Evolutionary conservation across 2,113 vertebrate species (phyloP).

Genomic region (Gopherus evgoodei): DNA sequence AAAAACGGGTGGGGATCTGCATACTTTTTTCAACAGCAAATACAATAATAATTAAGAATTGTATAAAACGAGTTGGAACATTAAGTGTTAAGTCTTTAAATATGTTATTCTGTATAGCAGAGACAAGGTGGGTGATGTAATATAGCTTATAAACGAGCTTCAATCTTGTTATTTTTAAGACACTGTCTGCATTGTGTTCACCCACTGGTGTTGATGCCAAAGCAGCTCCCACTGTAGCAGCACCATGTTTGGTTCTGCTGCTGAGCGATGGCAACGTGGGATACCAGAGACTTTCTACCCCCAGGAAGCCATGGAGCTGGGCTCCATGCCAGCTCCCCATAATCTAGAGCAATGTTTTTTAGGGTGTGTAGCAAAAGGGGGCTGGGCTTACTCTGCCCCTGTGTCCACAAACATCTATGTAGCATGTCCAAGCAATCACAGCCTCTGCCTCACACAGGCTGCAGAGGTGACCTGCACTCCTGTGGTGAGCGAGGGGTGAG

Average conservation of each 20-base stretch:
- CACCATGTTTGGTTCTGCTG: not conserved
- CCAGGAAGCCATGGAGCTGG: not conserved
- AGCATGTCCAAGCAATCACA: not conserved
- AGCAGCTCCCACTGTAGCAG: rapidly evolving
- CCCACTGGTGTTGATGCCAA: not conserved
- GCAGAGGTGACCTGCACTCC: not conserved
- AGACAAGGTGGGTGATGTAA: not conserved
- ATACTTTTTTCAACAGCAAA: not conserved
- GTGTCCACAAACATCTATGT: rapidly evolving
- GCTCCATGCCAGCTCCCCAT: not conserved
- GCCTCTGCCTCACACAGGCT: not conserved
- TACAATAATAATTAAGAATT: not conserved
- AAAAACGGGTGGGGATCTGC: not conserved
- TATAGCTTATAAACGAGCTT: not conserved
- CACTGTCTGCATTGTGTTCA: not conserved
- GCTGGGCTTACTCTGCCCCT: not conserved
- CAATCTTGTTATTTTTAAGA: not conserved
- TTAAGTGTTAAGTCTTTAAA: not conserved
- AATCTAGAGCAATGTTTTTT: not conserved
- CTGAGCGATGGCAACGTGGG: rapidly evolving
- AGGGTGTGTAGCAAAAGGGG: not conserved
- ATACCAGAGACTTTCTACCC: not conserved
- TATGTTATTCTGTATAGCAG: not conserved
- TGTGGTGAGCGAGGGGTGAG: not conserved
- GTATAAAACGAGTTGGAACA: not conserved